Conservation (phyloP, 2,797 vertebrate genomes). For the Anolis apletophallus region DNA sequence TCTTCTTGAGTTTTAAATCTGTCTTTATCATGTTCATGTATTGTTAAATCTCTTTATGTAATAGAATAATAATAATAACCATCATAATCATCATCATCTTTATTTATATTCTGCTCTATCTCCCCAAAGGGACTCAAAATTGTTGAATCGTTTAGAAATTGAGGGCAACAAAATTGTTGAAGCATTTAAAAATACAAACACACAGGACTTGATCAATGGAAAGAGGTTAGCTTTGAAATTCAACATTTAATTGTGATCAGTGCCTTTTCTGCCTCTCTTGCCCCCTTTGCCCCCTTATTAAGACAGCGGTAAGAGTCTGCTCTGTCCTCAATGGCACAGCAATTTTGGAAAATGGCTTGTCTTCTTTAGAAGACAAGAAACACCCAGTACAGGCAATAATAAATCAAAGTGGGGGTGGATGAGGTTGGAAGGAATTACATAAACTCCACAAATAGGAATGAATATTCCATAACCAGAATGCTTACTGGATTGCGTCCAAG, state of each 20-base stretch:
- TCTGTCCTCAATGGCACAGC: constrained; percentile 34
- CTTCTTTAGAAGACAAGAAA: neutral
- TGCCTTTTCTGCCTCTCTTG: neutral
- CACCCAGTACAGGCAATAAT: neutral
- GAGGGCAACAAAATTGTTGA: neutral
- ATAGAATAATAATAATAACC: no score
- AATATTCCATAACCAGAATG: neutral
- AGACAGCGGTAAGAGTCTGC: neutral
- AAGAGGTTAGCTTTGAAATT: neutral
- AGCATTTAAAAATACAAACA: neutral
- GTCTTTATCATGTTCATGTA: no score
- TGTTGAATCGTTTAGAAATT: no score
- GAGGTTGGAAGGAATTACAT: neutral
- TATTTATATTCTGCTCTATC: no score
- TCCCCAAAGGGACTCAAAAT: no score
- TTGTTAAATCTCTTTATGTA: no score
- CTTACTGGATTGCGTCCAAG: neutral
- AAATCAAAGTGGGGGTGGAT: neutral
- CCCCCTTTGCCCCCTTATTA: neutral
- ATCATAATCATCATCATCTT: no score
- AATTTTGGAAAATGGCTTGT: constrained; percentile 17
- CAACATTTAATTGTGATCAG: neutral
- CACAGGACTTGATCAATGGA: no score
- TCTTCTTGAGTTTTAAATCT: no score
- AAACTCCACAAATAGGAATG: constrained; percentile 13